phyloP scores from a whole-genome alignment of 2,797 vertebrate genomes.

The Lindbergichthys nudifrons region DNA sequence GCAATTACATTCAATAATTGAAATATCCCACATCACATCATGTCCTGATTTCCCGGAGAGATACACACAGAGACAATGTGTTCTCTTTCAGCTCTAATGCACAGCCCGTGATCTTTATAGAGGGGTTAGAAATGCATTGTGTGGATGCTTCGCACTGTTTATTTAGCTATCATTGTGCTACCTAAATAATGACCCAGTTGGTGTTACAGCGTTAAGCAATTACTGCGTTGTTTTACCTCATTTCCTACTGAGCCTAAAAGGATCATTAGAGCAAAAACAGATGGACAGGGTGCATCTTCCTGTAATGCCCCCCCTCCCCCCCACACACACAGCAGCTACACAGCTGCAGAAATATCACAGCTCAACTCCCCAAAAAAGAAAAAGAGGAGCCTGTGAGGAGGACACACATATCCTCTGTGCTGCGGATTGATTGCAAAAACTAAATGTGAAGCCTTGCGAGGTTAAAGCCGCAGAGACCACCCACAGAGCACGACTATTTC shows the following conservation, averaged over 20 bases:
- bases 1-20: slow-evolving; percentile 20
- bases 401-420: slow-evolving; percentile 31
- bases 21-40: slow-evolving; percentile 10
- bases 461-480: slow-evolving; percentile 50
- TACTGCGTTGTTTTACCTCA: slow-evolving; percentile 8
- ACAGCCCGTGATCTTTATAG: not conserved
- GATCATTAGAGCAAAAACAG: slow-evolving; percentile 65
- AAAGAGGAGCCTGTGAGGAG: slow-evolving; percentile 15
- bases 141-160: not conserved
- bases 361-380: slow-evolving; percentile 35
- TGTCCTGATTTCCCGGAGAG: slow-evolving; percentile 10
- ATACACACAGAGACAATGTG: slow-evolving; percentile 6
- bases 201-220: slow-evolving; percentile 36
- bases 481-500: slow-evolving; percentile 47
- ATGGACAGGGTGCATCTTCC: slow-evolving; percentile 36
- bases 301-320: slow-evolving; percentile 14
- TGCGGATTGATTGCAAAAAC: slow-evolving; percentile 48
- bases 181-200: not conserved
- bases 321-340: slow-evolving; percentile 13
- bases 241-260: slow-evolving; percentile 30
- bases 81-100: slow-evolving; percentile 4
- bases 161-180: slow-evolving; percentile 2
- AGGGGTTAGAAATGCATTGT: not conserved
- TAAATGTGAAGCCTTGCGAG: slow-evolving; percentile 34
- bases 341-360: slow-evolving; percentile 51